These are phyloP conservation scores for Onychorhynchus coronatus DNA, from an alignment of 2,113 vertebrate species.

Conservation along the genomic window DNA sequence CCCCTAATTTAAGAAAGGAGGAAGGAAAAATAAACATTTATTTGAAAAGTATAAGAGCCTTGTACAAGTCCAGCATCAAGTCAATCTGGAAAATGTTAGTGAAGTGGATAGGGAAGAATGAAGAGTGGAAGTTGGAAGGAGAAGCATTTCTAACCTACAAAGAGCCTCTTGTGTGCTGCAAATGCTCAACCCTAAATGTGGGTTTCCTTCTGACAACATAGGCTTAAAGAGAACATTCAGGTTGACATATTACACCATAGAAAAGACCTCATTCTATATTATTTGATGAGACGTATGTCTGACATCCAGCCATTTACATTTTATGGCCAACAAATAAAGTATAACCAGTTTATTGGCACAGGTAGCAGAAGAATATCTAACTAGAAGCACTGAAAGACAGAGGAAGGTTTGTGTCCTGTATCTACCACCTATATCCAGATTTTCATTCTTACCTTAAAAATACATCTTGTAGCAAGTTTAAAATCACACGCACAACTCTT, in stretches of 20 bases:
- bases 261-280: constrained; percentile 48
- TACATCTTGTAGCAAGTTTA: neutral
- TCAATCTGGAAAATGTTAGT: constrained; percentile 31
- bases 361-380: neutral
- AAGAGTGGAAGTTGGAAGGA: constrained; percentile 9
- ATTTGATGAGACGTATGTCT: constrained; percentile 19
- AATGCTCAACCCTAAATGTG: constrained; percentile 11
- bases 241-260: constrained; percentile 12
- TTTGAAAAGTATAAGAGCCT: neutral
- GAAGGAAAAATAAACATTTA: constrained; percentile 39
- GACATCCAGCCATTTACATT: constrained; percentile 46
- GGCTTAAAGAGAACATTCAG: constrained; percentile 58
- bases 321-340: neutral
- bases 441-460: neutral
- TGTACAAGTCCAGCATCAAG: neutral
- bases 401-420: neutral
- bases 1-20: neutral
- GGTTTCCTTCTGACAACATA: constrained; percentile 66
- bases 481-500: neutral
- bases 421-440: neutral
- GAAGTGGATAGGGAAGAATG: constrained; percentile 4
- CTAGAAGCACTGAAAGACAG: neutral
- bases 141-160: constrained; percentile 37
- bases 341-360: neutral
- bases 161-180: constrained; percentile 51